A percentile compares a stretch with the other conserved stretches of the same genome.
phyloP scores from a whole-genome alignment of 2,888 invertebrate species.

The Philonicus albiceps region DNA sequence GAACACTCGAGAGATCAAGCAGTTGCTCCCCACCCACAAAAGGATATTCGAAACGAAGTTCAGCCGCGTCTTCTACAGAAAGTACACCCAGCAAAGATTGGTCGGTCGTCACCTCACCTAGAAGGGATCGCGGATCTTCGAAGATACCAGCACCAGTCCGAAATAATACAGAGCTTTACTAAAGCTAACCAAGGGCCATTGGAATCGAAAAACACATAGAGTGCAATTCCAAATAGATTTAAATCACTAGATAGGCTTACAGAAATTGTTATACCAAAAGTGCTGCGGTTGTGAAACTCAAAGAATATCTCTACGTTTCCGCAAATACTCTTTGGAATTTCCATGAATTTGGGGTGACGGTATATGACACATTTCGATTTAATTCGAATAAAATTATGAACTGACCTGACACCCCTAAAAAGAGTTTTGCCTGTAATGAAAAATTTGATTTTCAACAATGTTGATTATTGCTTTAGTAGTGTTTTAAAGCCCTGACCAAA shows the following conservation, averaged over 20 bases:
- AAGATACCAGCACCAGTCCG: constrained; percentile 62
- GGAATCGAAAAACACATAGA: neutral
- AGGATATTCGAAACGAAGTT: constrained; percentile 59
- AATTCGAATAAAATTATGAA: neutral
- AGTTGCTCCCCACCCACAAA: constrained; percentile 64
- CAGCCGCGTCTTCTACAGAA: constrained; percentile 61
- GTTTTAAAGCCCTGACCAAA: neutral
- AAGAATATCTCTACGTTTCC: neutral
- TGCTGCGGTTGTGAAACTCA: constrained; percentile 32
- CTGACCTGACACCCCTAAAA: neutral
- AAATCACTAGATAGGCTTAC: constrained; percentile 23
- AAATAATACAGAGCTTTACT: constrained; percentile 51
- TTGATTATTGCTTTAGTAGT: neutral
- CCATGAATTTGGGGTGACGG: neutral
- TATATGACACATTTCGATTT: neutral
- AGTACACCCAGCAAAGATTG: constrained; percentile 58
- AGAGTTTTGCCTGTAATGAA: neutral
- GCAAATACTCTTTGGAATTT: neutral
- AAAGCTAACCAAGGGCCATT: neutral
- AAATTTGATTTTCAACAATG: neutral
- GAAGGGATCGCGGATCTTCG: constrained; percentile 58
- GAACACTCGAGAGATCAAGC: constrained; percentile 70
- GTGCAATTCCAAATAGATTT: neutral
- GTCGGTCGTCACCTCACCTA: constrained; percentile 48
- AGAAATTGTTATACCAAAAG: constrained; percentile 15